Percentiles rank a stretch among this genome's conserved stretches.
Conservation (phyloP, 2,797 vertebrate genomes). For the Spinus olivaceus region DNA sequence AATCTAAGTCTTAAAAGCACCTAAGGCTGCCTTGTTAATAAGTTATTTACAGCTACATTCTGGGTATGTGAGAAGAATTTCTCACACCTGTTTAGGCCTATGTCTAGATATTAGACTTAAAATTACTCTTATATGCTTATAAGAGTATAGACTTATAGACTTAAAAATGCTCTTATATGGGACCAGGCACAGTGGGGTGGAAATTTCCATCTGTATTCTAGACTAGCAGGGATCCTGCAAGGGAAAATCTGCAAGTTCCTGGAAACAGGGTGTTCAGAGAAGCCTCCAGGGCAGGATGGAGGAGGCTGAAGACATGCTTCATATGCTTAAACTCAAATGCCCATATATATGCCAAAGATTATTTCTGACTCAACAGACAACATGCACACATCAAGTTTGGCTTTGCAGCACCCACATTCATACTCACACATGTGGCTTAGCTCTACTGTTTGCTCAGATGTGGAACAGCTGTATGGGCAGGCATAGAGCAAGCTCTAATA, state of each 20-base stretch:
- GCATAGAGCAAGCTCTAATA: neutral
- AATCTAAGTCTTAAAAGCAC: neutral
- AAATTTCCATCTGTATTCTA: neutral
- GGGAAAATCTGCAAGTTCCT: neutral
- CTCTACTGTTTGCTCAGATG: neutral
- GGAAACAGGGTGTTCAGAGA: neutral
- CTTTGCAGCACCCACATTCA: neutral
- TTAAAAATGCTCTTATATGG: neutral
- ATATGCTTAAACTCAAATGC: neutral
- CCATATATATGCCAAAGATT: neutral
- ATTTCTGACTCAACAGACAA: neutral
- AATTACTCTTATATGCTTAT: too few relatives aligned
- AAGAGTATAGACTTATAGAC: too few relatives aligned
- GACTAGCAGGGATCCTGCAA: neutral
- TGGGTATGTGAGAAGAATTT: conserved; percentile 11
- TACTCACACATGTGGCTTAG: neutral
- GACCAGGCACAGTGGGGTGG: neutral
- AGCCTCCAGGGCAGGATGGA: neutral
- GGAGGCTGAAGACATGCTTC: neutral
- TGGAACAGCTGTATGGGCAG: neutral
- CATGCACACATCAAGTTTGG: neutral
- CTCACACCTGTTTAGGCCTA: neutral
- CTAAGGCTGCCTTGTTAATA: conserved; percentile 23
- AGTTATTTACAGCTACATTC: conserved; percentile 20
- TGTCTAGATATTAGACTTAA: neutral